Conservation (phyloP, 2,888 invertebrate species). For the Escarpia spicata region DNA sequence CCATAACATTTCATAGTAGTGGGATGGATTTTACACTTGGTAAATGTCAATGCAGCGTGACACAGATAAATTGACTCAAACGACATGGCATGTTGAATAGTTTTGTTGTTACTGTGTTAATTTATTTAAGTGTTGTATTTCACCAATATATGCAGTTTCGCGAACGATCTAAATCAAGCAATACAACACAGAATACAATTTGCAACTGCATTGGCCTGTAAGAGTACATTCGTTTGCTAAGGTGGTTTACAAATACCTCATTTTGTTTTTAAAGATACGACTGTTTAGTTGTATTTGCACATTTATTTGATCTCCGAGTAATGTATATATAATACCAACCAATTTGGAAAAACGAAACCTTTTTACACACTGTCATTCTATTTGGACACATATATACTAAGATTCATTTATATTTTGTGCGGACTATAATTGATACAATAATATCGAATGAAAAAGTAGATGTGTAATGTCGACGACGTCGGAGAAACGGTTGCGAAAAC, state of each 20-base stretch:
- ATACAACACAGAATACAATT: not conserved
- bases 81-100: not conserved
- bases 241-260: not conserved
- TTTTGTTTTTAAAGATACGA: not conserved
- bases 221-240: not conserved
- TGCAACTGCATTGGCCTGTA: not conserved
- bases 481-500: not conserved
- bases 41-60: not conserved
- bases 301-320: not conserved
- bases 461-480: not conserved
- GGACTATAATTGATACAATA: not conserved
- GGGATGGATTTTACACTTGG: not conserved
- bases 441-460: not conserved
- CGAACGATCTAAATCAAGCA: not conserved
- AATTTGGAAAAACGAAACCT: no score
- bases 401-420: not conserved
- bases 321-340: not conserved
- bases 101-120: conserved; percentile 3
- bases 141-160: no score
- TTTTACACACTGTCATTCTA: no score
- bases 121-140: conserved; percentile 1
- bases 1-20: not conserved
- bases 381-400: not conserved
- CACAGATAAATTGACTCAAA: not conserved
- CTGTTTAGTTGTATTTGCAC: not conserved